Base-by-base conservation (phyloP, 2,797 vertebrate genomes). In the Syngnathus rostellatus region DNA sequence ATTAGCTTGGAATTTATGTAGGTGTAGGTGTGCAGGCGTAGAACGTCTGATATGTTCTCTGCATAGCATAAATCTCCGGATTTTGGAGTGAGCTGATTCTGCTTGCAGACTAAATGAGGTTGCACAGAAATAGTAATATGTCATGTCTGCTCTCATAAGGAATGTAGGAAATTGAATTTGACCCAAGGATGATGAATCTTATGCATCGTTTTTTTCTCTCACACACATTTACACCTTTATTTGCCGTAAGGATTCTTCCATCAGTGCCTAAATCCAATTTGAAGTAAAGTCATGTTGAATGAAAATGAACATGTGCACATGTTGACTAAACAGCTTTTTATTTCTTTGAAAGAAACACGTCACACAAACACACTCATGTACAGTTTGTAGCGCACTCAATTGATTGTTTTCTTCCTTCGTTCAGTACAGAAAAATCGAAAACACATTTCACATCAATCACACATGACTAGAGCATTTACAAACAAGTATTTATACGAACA, bases 151-250 rank as follows among this genome's bases (percentile, higher is more conserved):
- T 70, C 74, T 74, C 51, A 76, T 64, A 55, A 74, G 43, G 21
- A 62, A 62, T 45, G 60, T 62, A 69, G 62, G 21, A 65, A 68
- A 76, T 50, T 76, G 43, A 61, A 71, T 68, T 67, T 67, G 75
- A 50, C 66, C 68, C 12, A 25, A 65, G 64, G 65, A 63, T 70
- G 67, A 76, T 73, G 39, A 61, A 51, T 53, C 39, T 6, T 54
- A 53, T 72, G 64, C 43, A 62, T 68, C 37, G 17, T 41, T 64
- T 53, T 51, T 53, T 43, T 68, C 25, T 40, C 40, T 25, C 40
- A 17, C 59, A 43, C 38, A 19, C 63, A 63, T 74, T 66, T 67
- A 59, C 68, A 64, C 16, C 40, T 23, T 6, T 51, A 64, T 66
- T 60, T 11, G 58, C 9, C 14, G 38, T 40, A 6, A 11, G 38